Evolutionary conservation across 1,140 invertebrate genomes (phyloP).

Genomic region (Cepaea nemoralis): DNA sequence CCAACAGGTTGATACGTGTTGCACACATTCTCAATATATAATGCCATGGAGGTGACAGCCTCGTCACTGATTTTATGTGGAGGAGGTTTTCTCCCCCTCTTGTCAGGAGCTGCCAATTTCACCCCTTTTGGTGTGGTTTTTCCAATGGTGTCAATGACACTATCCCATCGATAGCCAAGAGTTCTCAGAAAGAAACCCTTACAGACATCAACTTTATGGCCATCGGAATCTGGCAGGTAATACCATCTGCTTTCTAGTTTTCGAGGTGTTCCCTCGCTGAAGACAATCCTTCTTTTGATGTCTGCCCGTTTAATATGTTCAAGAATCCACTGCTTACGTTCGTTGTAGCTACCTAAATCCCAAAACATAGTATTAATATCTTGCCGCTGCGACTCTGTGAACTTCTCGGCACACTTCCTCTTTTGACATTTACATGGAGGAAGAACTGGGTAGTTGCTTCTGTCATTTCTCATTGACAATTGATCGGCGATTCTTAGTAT

Average conservation of each 20-base stretch:
- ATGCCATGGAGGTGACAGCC: conserved; percentile 18
- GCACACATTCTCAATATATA: conserved; percentile 25
- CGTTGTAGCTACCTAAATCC: conserved; percentile 24
- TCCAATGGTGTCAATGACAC: conserved; percentile 30
- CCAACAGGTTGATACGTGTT: neutral
- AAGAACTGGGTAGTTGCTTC: conserved; percentile 1
- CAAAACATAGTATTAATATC: conserved; percentile 18
- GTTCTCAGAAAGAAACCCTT: conserved; percentile 18
- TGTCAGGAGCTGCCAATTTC: conserved; percentile 11
- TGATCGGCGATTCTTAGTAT: neutral
- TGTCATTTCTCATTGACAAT: conserved; percentile 12
- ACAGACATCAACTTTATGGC: conserved; percentile 12
- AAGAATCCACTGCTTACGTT: conserved; percentile 24
- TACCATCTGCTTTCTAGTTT: conserved; percentile 28
- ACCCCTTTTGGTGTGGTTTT: conserved; percentile 33
- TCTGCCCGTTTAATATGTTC: conserved; percentile 26
- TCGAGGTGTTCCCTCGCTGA: neutral
- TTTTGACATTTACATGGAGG: conserved; percentile 19
- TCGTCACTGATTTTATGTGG: conserved; percentile 32
- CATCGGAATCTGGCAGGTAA: conserved; percentile 13
- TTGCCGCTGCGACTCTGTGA: neutral
- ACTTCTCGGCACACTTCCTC: conserved; percentile 2
- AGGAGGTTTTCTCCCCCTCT: conserved; percentile 1
- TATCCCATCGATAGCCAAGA: conserved; percentile 28
- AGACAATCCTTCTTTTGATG: conserved; percentile 10